Conservation (phyloP, 2,888 invertebrate species). For the Omphaloscelis lunosa region DNA sequence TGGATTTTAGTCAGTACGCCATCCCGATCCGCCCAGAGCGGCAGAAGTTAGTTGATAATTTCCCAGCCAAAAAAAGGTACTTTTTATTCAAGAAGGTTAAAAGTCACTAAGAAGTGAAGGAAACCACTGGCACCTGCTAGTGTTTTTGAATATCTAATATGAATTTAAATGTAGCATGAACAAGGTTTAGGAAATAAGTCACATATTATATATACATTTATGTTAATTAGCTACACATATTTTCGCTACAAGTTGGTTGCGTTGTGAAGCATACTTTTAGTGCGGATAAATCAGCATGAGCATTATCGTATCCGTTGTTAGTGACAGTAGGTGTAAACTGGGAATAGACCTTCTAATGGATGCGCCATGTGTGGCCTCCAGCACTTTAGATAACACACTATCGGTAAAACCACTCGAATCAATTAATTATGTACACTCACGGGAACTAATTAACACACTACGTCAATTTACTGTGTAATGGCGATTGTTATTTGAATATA, state of each 20-base stretch:
- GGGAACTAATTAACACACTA: background rate
- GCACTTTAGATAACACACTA: slow-evolving; percentile 46
- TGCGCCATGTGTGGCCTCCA: slow-evolving; percentile 49
- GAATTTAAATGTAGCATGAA: background rate
- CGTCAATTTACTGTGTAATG: background rate
- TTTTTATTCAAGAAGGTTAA: background rate
- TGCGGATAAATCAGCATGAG: background rate
- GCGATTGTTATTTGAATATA: background rate
- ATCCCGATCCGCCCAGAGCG: too few relatives aligned
- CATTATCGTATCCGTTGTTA: slow-evolving; percentile 5
- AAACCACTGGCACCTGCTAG: background rate
- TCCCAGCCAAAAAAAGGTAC: too few relatives aligned
- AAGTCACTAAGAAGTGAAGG: background rate
- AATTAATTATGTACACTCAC: slow-evolving; percentile 26
- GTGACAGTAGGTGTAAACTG: background rate
- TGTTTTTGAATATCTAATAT: background rate
- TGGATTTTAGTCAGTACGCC: too few relatives aligned
- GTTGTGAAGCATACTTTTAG: slow-evolving; percentile 17
- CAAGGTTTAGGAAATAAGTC: background rate
- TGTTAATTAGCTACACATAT: background rate
- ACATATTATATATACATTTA: background rate
- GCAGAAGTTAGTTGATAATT: too few relatives aligned
- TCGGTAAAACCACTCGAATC: slow-evolving; percentile 36
- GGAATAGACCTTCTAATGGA: slow-evolving; percentile 31
- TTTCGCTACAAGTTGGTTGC: background rate